Base-by-base conservation (phyloP, 2,888 invertebrate genomes). In the Spodoptera picta region DNA sequence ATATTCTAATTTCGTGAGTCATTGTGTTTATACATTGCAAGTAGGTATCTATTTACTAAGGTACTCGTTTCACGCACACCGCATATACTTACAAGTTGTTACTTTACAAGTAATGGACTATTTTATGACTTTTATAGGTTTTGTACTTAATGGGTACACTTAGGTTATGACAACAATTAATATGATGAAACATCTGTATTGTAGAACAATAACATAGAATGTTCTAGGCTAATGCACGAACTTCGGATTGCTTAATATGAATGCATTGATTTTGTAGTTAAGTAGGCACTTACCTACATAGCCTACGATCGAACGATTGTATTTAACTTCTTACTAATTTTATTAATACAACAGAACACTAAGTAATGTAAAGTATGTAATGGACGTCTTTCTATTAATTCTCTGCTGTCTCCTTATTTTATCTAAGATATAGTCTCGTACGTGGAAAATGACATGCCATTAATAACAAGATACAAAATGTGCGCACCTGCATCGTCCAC, bases 1-100 rank as follows among this genome's bases (percentile, higher is more conserved):
- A 79, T 86, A 87, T 87, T 81, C 81, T 80, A 81, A 79, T 80
- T 79, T 60, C 24, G 58, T 87, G 86, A 87, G 27, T 78, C 78
- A 78, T 31, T 49, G 52, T 49, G 63, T 84, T 81, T 83, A 63
- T 59, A 57, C 63, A 65, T 67, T 65, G 68, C 66, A 65, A 76
- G 60, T 75, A 27, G 54, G 51, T 50, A 65, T 61, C 50, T 47
- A 60, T 61, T 44, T 47, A 60, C 62, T 57, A 43, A 65, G 58
- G 68, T 73, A 78, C 69, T 65, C 73, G 51, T 79, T 75, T 56
- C 77, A 76, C 80, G 82, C 78, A 83, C 65, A 81, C 71, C 65
- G 57, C 27, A 36, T 42, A 55, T 27, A 31, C 53, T 61, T 36
- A 24, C 51, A 19, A 4, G 49, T 50, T 45, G 36, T 44, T 36